Base-by-base conservation (phyloP, 1,140 invertebrate genomes). In the Pseudobourletiella spinata region DNA sequence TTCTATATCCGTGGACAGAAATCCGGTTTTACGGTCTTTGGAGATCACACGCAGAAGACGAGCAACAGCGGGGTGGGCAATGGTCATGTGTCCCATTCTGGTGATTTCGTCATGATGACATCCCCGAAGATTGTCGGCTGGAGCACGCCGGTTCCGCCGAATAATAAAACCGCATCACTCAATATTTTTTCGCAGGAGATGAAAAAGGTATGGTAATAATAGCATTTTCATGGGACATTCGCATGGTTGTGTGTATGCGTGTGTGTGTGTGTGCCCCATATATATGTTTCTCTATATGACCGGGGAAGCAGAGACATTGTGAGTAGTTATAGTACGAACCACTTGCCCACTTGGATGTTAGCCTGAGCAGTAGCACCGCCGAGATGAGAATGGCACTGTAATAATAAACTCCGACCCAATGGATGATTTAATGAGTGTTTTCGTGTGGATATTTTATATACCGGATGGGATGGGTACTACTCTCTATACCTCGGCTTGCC, bases 101-200 rank as follows among this genome's bases (percentile, higher is more conserved):
- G 22, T 61, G 67, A 64, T 42, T 69, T 69, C 48, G 64, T 57
- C 6, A 59, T 69, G 60, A 69, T 66, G 55, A 48, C 55, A 18
- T 61, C 64, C 15, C 64, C 64, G 15, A 69, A 69, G 59, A 66
- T 69, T 50, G 61, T 69, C 14, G 67, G 64, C 15, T 69, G 67
- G 67, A 44, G 54, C 56, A 29, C 46, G 2, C 28, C 60, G 20
- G 52, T 55, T 25, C 24, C 59, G n/a, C 55, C 60, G 59, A 64
- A 64, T 48, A 69, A 66, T 66, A 69, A 69, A 66, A 69, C 67
- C 6, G 67, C 32, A 58, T 69, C 67, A 29, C 64, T 69, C 50
- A 69, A 68, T 44, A 66, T 64, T 66, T 68, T 46, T 57, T 61
- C 64, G 15, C 61, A 65, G 43, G 67, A 66, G 30, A 63, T 66